Conservation (phyloP, 1,140 invertebrate species). For the Drosophila orosa region DNA sequence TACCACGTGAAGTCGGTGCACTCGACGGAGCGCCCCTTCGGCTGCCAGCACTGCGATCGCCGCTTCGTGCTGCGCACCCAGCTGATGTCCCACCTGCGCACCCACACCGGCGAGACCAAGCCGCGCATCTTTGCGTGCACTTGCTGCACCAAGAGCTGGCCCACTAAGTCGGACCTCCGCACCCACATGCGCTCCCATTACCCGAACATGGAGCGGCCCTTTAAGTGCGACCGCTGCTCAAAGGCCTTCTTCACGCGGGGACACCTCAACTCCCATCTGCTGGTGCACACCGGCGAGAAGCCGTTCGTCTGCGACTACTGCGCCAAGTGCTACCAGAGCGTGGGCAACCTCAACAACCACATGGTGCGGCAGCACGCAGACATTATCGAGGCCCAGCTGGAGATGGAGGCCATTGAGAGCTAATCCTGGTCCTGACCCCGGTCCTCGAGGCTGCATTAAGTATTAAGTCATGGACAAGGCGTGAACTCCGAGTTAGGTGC, state of each 20-base stretch:
- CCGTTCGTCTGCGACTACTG: slow-evolving; percentile 68
- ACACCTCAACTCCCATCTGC: slow-evolving; percentile 66
- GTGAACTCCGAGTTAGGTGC: slow-evolving; percentile 15
- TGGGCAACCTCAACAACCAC: slow-evolving; percentile 79
- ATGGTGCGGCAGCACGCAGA: slow-evolving; percentile 61
- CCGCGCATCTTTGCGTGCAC: slow-evolving; percentile 67
- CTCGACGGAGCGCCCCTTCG: slow-evolving; percentile 84
- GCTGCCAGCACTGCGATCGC: slow-evolving; percentile 84
- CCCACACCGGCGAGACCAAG: slow-evolving; percentile 83
- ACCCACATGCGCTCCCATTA: slow-evolving; percentile 79
- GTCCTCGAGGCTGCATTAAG: slow-evolving; percentile 25
- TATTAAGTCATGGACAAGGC: slow-evolving; percentile 43
- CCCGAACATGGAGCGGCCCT: slow-evolving; percentile 72
- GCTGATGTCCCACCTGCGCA: slow-evolving; percentile 82
- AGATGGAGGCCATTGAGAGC: slow-evolving; percentile 39
- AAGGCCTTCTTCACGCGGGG: slow-evolving; percentile 78
- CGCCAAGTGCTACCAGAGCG: slow-evolving; percentile 71
- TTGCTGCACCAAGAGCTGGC: slow-evolving; percentile 69
- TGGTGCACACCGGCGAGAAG: slow-evolving; percentile 79
- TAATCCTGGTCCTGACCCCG: slow-evolving; percentile 11
- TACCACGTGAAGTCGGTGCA: slow-evolving; percentile 82
- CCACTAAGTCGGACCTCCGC: slow-evolving; percentile 73
- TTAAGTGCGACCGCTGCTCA: slow-evolving; percentile 68
- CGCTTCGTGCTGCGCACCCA: slow-evolving; percentile 85
- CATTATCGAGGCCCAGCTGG: slow-evolving; percentile 55